Evolutionary conservation across 1,140 invertebrate genomes (phyloP).

Genomic region (Hylaeus volcanicus): DNA sequence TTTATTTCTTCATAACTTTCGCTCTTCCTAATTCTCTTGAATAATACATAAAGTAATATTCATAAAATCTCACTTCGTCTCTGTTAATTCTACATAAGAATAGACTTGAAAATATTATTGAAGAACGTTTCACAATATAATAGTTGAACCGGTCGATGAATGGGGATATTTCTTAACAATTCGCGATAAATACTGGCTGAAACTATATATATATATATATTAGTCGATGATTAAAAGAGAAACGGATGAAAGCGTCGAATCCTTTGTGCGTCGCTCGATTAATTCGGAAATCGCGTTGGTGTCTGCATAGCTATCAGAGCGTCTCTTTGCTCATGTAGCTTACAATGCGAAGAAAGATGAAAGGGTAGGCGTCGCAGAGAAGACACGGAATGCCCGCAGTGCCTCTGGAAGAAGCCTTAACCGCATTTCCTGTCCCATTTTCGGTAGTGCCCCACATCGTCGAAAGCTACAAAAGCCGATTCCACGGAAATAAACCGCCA

Average conservation of each 20-base stretch:
- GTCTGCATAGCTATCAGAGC: conserved; percentile 5
- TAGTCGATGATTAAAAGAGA: conserved; percentile 2
- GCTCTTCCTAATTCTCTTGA: too few species aligned
- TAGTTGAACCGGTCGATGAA: too few species aligned
- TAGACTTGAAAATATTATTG: too few species aligned
- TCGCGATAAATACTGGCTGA: too few species aligned
- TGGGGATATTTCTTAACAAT: too few species aligned
- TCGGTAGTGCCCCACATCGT: conserved; percentile 45
- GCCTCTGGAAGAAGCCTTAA: conserved; percentile 54
- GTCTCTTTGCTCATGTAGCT: not conserved
- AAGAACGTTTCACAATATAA: too few species aligned
- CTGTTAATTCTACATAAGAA: too few species aligned
- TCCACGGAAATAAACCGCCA: conserved; percentile 61
- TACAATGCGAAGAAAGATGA: conserved; percentile 31
- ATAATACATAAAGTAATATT: too few species aligned
- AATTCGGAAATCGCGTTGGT: conserved; percentile 16
- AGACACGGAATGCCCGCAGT: conserved; percentile 41
- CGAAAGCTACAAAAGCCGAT: conserved; percentile 61
- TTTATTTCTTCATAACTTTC: too few species aligned
- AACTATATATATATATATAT: not conserved
- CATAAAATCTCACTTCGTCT: too few species aligned
- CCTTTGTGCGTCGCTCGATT: conserved; percentile 15
- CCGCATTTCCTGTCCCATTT: conserved; percentile 64
- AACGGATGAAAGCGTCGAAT: not conserved
- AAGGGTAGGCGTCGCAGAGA: conserved; percentile 37